A percentile compares a stretch with the other conserved stretches of the same genome.
Conservation (phyloP, 2,888 invertebrate species). For the Lithophane leautieri region DNA sequence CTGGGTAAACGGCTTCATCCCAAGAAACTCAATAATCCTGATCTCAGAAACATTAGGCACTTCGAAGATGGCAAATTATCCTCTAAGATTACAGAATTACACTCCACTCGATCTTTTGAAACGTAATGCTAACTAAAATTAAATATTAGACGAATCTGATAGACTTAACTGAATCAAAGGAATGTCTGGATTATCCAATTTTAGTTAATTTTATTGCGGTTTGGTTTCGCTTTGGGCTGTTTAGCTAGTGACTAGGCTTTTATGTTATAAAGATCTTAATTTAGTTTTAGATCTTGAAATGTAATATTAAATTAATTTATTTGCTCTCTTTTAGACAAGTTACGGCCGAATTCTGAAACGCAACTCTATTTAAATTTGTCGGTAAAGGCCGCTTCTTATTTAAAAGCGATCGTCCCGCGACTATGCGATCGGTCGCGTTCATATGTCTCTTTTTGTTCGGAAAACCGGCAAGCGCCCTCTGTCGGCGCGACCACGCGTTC, state of each 20-base stretch:
- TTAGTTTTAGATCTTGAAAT: background rate
- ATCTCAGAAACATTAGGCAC: constrained; percentile 3
- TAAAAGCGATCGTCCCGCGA: too few relatives aligned
- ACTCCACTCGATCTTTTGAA: constrained; percentile 11
- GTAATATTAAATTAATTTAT: background rate
- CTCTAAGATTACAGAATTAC: constrained; percentile 14
- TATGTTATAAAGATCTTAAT: constrained; percentile 1
- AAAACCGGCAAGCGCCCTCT: too few relatives aligned
- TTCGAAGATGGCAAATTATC: constrained; percentile 24
- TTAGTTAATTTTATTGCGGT: constrained; percentile 28
- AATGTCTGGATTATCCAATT: constrained; percentile 31
- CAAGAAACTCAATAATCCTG: constrained; percentile 1
- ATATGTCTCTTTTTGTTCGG: too few relatives aligned
- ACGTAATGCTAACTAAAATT: constrained; percentile 11
- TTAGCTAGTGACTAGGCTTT: background rate
- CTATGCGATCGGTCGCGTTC: too few relatives aligned
- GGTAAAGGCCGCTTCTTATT: too few relatives aligned
- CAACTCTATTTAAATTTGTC: background rate
- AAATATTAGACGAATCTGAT: constrained; percentile 29
- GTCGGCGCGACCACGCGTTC: too few relatives aligned
- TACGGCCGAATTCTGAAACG: background rate
- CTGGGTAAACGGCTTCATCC: background rate
- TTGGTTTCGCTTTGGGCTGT: constrained; percentile 35
- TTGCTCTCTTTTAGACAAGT: background rate
- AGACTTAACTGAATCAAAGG: constrained; percentile 29